Conservation (phyloP, 1,140 invertebrate genomes). For the Dreissena polymorpha region DNA sequence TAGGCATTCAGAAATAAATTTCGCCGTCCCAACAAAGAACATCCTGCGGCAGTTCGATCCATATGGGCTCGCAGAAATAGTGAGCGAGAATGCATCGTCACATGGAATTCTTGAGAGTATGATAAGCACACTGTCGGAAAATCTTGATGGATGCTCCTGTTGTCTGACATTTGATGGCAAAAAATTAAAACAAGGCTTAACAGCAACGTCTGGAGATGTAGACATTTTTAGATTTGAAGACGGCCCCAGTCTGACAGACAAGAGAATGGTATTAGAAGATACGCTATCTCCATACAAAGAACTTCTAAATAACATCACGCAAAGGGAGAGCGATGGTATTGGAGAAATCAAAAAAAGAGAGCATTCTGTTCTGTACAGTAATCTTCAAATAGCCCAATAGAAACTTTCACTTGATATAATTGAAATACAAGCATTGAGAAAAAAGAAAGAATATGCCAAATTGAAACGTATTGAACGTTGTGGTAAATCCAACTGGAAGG, state of each 20-base stretch:
- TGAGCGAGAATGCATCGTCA: neutral
- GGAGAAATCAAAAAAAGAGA: too few species aligned
- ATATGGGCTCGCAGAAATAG: neutral
- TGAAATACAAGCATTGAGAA: neutral
- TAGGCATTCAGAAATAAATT: slow-evolving; percentile 10
- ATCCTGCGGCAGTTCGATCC: slow-evolving; percentile 3
- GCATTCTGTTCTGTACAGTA: too few species aligned
- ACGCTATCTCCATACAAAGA: too few species aligned
- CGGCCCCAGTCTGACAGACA: neutral
- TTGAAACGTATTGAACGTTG: neutral
- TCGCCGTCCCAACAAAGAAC: neutral
- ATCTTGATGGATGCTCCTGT: neutral
- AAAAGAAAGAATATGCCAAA: slow-evolving; percentile 19
- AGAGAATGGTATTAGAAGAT: too few species aligned
- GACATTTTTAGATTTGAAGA: slow-evolving; percentile 15
- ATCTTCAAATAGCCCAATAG: too few species aligned
- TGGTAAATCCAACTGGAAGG: neutral
- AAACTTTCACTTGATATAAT: neutral
- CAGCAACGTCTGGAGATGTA: slow-evolving; percentile 13
- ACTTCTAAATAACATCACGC: too few species aligned
- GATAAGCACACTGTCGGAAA: neutral
- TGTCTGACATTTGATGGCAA: slow-evolving; percentile 27
- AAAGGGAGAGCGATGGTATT: too few species aligned
- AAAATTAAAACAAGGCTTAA: slow-evolving; percentile 17
- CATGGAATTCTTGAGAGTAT: neutral